phyloP scores from a whole-genome alignment of 1,140 invertebrate species.

The Chrysopa pallens region DNA sequence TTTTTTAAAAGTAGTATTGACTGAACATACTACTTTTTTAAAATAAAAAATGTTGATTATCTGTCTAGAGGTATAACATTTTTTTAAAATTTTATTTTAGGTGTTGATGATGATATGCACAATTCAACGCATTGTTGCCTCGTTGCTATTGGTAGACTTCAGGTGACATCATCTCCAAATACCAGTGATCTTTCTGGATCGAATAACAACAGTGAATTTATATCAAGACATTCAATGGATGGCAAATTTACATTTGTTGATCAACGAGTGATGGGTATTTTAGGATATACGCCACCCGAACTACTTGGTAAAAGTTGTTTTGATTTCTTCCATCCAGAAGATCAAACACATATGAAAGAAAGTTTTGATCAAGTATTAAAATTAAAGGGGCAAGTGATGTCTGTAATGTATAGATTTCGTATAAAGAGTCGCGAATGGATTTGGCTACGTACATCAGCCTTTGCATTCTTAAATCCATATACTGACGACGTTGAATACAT shows the following conservation, averaged over 20 bases:
- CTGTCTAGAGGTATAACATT: too few relatives aligned
- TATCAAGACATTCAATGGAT: conserved; percentile 84
- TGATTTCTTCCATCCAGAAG: conserved; percentile 87
- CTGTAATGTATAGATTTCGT: conserved; percentile 79
- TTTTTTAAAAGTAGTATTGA: too few relatives aligned
- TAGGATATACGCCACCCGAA: conserved; percentile 84
- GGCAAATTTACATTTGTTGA: conserved; percentile 94
- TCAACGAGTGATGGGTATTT: conserved; percentile 71
- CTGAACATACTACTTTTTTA: too few relatives aligned
- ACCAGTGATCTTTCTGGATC: conserved; percentile 72
- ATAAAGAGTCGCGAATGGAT: conserved; percentile 82
- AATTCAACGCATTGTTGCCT: conserved; percentile 77
- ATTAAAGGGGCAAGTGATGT: conserved; percentile 82
- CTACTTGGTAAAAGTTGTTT: conserved; percentile 81
- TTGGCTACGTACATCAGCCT: conserved; percentile 81
- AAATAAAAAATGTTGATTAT: too few relatives aligned
- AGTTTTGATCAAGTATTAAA: conserved; percentile 90
- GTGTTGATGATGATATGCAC: conserved; percentile 67
- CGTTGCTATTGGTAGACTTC: conserved; percentile 89
- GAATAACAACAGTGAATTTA: conserved; percentile 79
- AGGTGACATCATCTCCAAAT: conserved; percentile 89
- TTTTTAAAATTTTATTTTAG: too few relatives aligned
- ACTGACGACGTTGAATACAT: conserved; percentile 92
- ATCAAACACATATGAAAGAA: conserved; percentile 84
- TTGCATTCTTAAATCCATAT: conserved; percentile 88